Evolutionary conservation across 2,797 vertebrate species (phyloP), one percentile per base, ranked within the genome.

Genomic region (Cacajao melanocephalus): DNA sequence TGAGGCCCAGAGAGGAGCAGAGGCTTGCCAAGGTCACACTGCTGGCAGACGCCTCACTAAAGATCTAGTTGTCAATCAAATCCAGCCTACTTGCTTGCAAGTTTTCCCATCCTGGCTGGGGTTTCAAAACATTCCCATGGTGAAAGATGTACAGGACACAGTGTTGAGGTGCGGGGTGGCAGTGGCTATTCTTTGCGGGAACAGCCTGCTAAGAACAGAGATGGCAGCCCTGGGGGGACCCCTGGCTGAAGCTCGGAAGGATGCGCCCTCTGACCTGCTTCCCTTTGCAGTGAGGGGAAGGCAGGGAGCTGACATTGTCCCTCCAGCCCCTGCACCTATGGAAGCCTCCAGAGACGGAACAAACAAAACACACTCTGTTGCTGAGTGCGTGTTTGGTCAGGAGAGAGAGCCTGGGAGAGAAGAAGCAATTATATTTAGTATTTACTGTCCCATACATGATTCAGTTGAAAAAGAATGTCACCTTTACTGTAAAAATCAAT

Each of bases 401-500:
- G 36, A 70, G 64, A 61, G 39, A 52, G 46, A 73, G 57, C 85
- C 88, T 4, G 0, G 44, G 91, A 96, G 75, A 94, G 15, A 95
- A 48, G 39, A 87, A 84, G 58, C 80, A 97, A 95, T 97, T 97
- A 93, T 83, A 91, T 88, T 81, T 96, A 85, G 79, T 72, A 94
- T 96, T 93, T 96, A 94, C 89, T 92, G 64, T 80, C 79, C 83
- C 73, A 36, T 70, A 94, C 89, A 95, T 50, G 83, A 96, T 88
- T 93, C 90, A 64, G 28, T 67, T 90, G 88, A 93, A 88, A 91
- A 96, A 97, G 58, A 94, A 94, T 94, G 88, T 96, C 89, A 93
- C 93, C 73, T 96, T 94, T 86, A 39, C 85, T 95, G 55, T 28
- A 93, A 96, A 97, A 97, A 96, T 96, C 93, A 84, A 96, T 88